phyloP scores from a whole-genome alignment of 1,140 invertebrate species.

The Calliopsis andreniformis region DNA sequence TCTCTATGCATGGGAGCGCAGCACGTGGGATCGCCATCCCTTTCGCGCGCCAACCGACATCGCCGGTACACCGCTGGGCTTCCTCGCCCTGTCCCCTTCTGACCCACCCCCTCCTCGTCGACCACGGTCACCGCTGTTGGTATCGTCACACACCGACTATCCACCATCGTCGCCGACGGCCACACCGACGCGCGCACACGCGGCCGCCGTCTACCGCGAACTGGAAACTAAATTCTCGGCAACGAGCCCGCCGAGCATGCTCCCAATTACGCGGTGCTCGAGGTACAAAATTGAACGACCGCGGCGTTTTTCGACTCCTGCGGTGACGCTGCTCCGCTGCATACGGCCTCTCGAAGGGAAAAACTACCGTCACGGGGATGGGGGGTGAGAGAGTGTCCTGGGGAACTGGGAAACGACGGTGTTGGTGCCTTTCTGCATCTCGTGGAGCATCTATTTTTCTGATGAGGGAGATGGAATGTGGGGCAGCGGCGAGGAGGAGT shows the following conservation, averaged over 20 bases:
- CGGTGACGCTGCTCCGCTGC: constrained; percentile 39
- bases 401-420: background rate
- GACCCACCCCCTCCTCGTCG: constrained; percentile 4
- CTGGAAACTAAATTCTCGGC: constrained; percentile 75
- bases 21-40: constrained; percentile 72
- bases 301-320: constrained; percentile 67
- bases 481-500: too few species aligned
- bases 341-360: background rate
- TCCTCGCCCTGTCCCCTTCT: constrained; percentile 4
- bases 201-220: constrained; percentile 61
- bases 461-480: too few species aligned
- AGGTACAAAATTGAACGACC: constrained; percentile 68
- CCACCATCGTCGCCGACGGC: constrained; percentile 22
- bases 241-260: constrained; percentile 74
- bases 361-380: background rate
- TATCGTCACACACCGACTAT: constrained; percentile 31
- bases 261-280: constrained; percentile 74
- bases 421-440: background rate
- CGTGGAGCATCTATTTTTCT: background rate
- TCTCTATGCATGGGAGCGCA: constrained; percentile 79
- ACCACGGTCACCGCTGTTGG: constrained; percentile 33
- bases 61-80: constrained; percentile 40
- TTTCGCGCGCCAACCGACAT: constrained; percentile 44
- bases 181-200: constrained; percentile 40
- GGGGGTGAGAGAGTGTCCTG: background rate